Evolutionary conservation across 2,888 invertebrate genomes (phyloP).

Genomic region (Ornithoptera priamus): DNA sequence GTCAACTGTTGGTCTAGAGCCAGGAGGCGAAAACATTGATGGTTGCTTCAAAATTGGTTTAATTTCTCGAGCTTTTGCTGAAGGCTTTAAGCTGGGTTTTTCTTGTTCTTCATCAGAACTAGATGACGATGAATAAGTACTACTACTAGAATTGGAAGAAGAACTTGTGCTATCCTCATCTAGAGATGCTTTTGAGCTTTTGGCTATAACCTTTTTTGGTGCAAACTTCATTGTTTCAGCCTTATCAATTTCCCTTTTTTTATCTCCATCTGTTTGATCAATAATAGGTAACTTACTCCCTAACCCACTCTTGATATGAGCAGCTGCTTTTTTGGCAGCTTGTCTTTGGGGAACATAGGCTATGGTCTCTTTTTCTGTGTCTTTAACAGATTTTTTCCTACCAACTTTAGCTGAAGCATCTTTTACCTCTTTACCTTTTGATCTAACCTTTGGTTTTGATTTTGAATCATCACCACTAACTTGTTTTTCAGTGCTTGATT

Average conservation of each 20-base stretch:
- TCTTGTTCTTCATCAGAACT: slow-evolving; percentile 82
- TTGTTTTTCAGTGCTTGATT: slow-evolving; percentile 54
- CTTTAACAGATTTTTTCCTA: slow-evolving; percentile 75
- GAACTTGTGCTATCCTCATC: slow-evolving; percentile 73
- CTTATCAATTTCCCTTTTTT: slow-evolving; percentile 64
- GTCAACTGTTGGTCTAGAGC: slow-evolving; percentile 80
- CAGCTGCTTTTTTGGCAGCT: slow-evolving; percentile 94
- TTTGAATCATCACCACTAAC: slow-evolving; percentile 59
- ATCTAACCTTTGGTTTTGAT: slow-evolving; percentile 66
- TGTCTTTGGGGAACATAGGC: slow-evolving; percentile 94
- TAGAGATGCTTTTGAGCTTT: slow-evolving; percentile 51
- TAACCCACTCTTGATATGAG: slow-evolving; percentile 91
- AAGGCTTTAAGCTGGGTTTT: slow-evolving; percentile 62
- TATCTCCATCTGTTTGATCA: slow-evolving; percentile 60
- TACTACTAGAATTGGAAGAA: slow-evolving; percentile 77
- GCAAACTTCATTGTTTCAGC: slow-evolving; percentile 53
- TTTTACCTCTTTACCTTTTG: slow-evolving; percentile 71
- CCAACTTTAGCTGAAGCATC: slow-evolving; percentile 69
- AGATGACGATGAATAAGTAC: slow-evolving; percentile 80
- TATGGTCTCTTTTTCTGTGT: slow-evolving; percentile 83
- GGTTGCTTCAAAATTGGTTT: slow-evolving; percentile 60
- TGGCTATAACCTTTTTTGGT: slow-evolving; percentile 72
- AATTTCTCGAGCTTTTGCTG: slow-evolving; percentile 69
- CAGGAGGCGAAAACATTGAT: slow-evolving; percentile 71
- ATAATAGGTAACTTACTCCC: slow-evolving; percentile 75